Conservation (phyloP, 2,797 vertebrate genomes). For the Echeneis naucrates region DNA sequence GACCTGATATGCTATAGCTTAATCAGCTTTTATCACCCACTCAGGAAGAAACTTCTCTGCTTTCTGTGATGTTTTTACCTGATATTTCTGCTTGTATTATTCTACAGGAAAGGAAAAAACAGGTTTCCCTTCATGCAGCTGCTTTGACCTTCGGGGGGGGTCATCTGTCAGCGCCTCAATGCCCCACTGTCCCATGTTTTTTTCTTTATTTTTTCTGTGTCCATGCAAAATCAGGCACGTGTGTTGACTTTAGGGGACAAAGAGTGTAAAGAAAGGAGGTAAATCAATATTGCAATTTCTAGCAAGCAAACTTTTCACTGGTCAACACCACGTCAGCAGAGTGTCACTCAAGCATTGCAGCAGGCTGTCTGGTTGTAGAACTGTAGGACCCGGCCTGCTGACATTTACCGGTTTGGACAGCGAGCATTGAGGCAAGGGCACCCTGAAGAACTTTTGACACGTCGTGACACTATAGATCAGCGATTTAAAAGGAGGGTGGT, state of each 20-base stretch:
- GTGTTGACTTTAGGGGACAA: constrained; percentile 1
- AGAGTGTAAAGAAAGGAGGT: not conserved
- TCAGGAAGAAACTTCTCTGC: constrained; percentile 24
- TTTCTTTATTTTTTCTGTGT: no score
- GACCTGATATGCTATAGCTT: constrained; percentile 40
- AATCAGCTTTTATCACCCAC: constrained; percentile 55
- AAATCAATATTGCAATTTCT: constrained; percentile 4
- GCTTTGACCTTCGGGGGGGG: constrained; percentile 20
- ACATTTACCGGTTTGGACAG: not conserved
- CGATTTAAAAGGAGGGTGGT: not conserved
- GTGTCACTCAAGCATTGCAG: constrained; percentile 2
- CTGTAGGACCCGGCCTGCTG: not conserved
- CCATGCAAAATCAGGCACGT: not conserved
- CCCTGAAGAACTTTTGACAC: not conserved
- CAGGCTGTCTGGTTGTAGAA: not conserved
- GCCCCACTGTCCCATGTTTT: not conserved
- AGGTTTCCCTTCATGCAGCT: constrained; percentile 17
- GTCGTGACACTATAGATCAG: not conserved
- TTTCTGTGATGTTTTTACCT: constrained; percentile 12
- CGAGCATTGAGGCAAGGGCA: not conserved
- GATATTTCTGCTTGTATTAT: constrained; percentile 1
- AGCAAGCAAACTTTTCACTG: constrained; percentile 6
- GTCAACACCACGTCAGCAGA: constrained; percentile 24
- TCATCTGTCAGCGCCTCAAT: constrained; percentile 5
- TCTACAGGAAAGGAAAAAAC: constrained; percentile 12